Evolutionary conservation across 2,113 vertebrate species (phyloP).

Genomic region (Plotosus lineatus): DNA sequence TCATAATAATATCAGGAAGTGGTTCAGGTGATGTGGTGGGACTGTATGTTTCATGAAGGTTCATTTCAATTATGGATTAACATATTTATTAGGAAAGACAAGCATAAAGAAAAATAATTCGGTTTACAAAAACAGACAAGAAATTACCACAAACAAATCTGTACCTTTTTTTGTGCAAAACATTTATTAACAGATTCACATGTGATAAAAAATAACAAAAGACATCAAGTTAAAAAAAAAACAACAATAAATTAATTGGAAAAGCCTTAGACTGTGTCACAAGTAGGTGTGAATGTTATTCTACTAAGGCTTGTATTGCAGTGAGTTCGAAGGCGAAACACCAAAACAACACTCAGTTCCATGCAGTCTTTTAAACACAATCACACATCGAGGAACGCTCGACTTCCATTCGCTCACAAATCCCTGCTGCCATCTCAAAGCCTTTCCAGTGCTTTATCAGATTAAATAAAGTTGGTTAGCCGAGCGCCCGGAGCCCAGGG

Average conservation of each 20-base stretch:
- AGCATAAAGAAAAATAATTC: not conserved
- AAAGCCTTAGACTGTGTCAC: slow-evolving; percentile 62
- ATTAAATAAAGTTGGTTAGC: not conserved
- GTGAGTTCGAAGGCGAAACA: slow-evolving; percentile 63
- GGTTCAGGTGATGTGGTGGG: not conserved
- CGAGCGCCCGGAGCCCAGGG: not conserved
- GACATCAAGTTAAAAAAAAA: slow-evolving; percentile 45
- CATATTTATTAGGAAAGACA: not conserved
- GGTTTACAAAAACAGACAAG: not conserved
- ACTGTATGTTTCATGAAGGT: not conserved
- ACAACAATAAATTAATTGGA: slow-evolving; percentile 72
- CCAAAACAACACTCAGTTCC: slow-evolving; percentile 22
- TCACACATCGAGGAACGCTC: not conserved
- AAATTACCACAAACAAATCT: not conserved
- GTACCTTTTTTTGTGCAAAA: slow-evolving; percentile 51
- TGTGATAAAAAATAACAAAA: slow-evolving; percentile 62
- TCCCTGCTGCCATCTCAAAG: not conserved
- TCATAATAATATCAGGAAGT: not conserved
- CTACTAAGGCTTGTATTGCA: slow-evolving; percentile 80
- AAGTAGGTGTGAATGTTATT: slow-evolving; percentile 66
- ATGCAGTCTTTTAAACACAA: slow-evolving; percentile 29
- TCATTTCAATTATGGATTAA: not conserved
- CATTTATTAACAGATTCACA: slow-evolving; percentile 71
- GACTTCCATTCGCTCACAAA: not conserved
- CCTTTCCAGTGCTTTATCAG: slow-evolving; percentile 17